A percentile compares a stretch with the other conserved stretches of the same genome.
Evolutionary conservation across 2,888 invertebrate species (phyloP).

Genomic region (Itoplectis maculator): DNA sequence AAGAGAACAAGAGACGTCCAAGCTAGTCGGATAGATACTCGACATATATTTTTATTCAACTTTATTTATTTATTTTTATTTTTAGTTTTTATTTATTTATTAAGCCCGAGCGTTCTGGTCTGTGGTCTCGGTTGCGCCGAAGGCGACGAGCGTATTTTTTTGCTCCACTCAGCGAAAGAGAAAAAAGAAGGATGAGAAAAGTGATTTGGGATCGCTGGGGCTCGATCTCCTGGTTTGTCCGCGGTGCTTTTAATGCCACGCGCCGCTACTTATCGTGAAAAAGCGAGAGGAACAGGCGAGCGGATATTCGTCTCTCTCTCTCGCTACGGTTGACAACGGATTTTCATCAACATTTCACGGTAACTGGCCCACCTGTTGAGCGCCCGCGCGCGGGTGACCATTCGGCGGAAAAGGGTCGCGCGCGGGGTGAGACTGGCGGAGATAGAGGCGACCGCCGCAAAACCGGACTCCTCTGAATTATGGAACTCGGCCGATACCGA

Average conservation of each 20-base stretch:
- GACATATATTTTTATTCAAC: conserved; percentile 10
- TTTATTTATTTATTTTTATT: conserved; percentile 6
- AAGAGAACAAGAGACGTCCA: conserved; percentile 59
- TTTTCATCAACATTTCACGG: conserved; percentile 77
- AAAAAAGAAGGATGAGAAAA: not conserved
- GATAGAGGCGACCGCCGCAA: not conserved
- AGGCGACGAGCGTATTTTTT: conserved; percentile 63
- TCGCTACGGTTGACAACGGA: conserved; percentile 60
- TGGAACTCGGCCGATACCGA: conserved; percentile 71
- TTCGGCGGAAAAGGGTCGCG: conserved; percentile 42
- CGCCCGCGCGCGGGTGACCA: conserved; percentile 74
- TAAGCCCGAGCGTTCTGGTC: not conserved
- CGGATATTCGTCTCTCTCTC: conserved; percentile 1
- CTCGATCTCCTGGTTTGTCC: conserved; percentile 4
- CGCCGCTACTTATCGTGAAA: conserved; percentile 8
- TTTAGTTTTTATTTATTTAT: conserved; percentile 26
- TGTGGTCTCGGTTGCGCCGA: conserved; percentile 30
- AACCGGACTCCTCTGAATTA: conserved; percentile 72
- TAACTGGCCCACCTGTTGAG: conserved; percentile 78
- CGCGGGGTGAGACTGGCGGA: not conserved
- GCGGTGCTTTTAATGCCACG: conserved; percentile 60
- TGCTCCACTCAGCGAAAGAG: conserved; percentile 27
- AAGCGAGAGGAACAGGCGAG: not conserved
- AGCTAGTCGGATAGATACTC: conserved; percentile 54
- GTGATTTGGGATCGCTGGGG: not conserved